Evolutionary conservation across 92 coral and sea anemone species (phyloP), one percentile per base, ranked within the genome.

Genomic region (Porites cylindrica): DNA sequence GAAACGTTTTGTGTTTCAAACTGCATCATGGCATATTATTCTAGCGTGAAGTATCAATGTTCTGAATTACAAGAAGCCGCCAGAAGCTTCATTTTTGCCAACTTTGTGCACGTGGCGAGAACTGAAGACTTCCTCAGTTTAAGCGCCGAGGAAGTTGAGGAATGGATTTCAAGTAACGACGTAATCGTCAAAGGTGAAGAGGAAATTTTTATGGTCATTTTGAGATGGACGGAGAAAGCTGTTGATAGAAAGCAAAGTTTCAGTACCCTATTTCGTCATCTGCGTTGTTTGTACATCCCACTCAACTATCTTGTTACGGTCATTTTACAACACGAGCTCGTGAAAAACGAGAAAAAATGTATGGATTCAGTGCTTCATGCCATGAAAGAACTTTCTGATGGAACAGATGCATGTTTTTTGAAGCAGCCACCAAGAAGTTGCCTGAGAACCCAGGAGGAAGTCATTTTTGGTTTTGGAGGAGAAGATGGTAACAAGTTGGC

Each of bases 141-240:
- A 17, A 47, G 47, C 53, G 17, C 29, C 24, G 50, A 16, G 20
- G n/a, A 26, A 13, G 38, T 70, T 13, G 18, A 14, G 7, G 50
- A 26, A 47, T 26, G 53, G 75, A n/a, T 47, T 70, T 23, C 75
- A 70, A 20, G 75, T 47, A 47, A 70, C 24, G 75, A 70, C n/a
- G 24, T 70, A 1, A 10, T 17, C 8, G 9, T 70, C 7, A 47
- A 19, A 26, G 75, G 7, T 13, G 75, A 70, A 47, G 50, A 47
- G 24, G 51, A 70, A 16, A 20, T 62, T 14, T 62, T 62, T 14
- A 18, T 0, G 66, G 66, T 20, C 66, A 16, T 62, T 3, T 16
- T 62, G 6, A 62, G 20, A 20, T 62, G 66, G 66, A 62, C 20
- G 6, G 66, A 62, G 19, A 62, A 62, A 62, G 18, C 17, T 7